A percentile compares a stretch with the other conserved stretches of the same genome.
Evolutionary conservation across 2,113 vertebrate species (phyloP).

Genomic region (Gasterosteus aculeatus): DNA sequence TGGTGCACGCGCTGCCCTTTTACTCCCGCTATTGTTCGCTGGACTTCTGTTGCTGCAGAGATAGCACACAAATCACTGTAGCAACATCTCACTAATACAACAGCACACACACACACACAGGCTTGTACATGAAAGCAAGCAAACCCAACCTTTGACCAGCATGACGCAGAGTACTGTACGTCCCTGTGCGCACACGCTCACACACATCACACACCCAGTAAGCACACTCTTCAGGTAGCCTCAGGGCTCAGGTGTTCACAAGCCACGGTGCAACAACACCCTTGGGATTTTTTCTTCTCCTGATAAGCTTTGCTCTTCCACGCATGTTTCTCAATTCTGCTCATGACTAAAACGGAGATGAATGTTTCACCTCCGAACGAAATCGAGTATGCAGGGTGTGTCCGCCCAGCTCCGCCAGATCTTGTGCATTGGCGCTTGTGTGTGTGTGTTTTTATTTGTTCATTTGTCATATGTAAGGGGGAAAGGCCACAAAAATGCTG

Average conservation of each 20-base stretch:
- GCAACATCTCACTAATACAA: conserved; percentile 46
- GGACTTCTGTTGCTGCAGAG: conserved; percentile 44
- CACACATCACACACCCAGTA: conserved; percentile 31
- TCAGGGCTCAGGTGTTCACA: conserved; percentile 10
- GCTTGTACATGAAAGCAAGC: conserved; percentile 8
- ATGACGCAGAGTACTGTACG: conserved; percentile 1
- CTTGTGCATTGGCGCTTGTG: too few species aligned
- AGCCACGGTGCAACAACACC: conserved; percentile 1
- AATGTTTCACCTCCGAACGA: conserved; percentile 6
- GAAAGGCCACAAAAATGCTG: conserved; percentile 1
- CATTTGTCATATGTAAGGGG: too few species aligned
- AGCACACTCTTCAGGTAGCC: conserved; percentile 35
- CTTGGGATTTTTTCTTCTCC: conserved; percentile 12
- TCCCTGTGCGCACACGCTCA: neutral
- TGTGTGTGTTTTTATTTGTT: too few species aligned
- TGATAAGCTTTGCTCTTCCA: neutral
- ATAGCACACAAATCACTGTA: conserved; percentile 43
- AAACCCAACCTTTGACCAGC: conserved; percentile 49
- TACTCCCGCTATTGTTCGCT: conserved; percentile 52
- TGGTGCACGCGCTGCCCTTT: conserved; percentile 29
- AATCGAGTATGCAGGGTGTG: conserved; percentile 23
- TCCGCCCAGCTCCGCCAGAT: neutral
- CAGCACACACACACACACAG: conserved; percentile 38
- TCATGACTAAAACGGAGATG: conserved; percentile 23
- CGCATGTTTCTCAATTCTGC: neutral